Conservation (phyloP, 2,888 invertebrate genomes). For the Nephrotoma appendiculata region DNA sequence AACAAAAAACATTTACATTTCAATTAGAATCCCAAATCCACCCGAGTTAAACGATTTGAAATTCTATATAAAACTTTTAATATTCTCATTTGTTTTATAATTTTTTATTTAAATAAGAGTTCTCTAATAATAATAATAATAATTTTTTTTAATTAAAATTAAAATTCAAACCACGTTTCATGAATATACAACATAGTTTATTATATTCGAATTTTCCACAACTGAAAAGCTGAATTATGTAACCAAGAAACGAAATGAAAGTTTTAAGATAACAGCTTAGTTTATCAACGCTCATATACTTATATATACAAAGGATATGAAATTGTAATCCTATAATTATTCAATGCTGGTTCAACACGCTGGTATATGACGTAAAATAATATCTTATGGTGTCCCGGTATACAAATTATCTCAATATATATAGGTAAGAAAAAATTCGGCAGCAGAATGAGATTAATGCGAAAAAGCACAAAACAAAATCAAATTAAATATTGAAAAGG, state of each 20-base stretch:
- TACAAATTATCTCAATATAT: not conserved
- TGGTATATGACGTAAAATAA: not conserved
- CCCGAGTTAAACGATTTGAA: not conserved
- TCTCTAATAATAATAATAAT: not conserved
- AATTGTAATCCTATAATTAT: not conserved
- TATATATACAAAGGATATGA: not conserved
- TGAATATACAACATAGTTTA: not conserved
- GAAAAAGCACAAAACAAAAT: not conserved
- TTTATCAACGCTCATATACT: not conserved
- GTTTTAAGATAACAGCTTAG: not conserved
- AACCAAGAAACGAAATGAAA: not conserved
- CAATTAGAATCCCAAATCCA: not conserved
- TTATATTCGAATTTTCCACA: not conserved
- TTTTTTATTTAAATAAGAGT: not conserved
- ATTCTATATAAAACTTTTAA: not conserved
- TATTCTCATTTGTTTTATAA: not conserved
- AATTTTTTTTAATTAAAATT: not conserved
- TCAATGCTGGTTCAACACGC: not conserved
- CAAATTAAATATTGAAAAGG: not conserved
- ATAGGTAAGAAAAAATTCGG: not conserved
- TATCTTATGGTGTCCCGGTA: not conserved
- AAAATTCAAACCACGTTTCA: not conserved
- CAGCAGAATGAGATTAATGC: not conserved
- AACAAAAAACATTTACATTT: not conserved
- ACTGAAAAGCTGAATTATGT: not conserved